Evolutionary conservation across 2,797 vertebrate genomes (phyloP).

Genomic region (Cottoperca gobio): DNA sequence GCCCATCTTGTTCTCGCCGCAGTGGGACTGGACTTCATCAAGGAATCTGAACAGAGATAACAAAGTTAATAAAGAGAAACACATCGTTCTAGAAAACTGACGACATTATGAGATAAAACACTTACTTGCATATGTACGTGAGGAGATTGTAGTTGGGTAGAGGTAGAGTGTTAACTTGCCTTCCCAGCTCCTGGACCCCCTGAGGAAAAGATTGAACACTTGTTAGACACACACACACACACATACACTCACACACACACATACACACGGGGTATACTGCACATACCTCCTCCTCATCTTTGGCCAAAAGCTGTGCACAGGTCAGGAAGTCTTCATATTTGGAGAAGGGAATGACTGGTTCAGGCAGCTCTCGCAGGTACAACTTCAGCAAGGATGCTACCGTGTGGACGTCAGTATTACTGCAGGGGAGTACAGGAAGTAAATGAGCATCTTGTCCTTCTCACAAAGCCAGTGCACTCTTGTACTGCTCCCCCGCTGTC

Average conservation of each 20-base stretch:
- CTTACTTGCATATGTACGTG: conserved; percentile 98
- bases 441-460: no score
- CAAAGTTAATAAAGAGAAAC: not conserved
- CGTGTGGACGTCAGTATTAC: conserved; percentile 96
- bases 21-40: conserved; percentile 96
- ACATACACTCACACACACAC: not conserved
- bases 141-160: conserved; percentile 96
- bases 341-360: conserved; percentile 95
- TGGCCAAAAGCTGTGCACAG: conserved; percentile 94
- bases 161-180: conserved; percentile 92
- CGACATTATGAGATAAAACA: conserved; percentile 10
- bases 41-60: conserved; percentile 88
- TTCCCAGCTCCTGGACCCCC: conserved; percentile 93
- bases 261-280: not conserved
- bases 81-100: not conserved
- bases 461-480: no score
- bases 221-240: not conserved
- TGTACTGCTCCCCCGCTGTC: not conserved
- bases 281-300: conserved; percentile 94
- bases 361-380: conserved; percentile 95
- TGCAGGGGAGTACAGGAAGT: conserved; percentile 61
- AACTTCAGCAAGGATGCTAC: conserved; percentile 96
- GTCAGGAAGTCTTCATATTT: conserved; percentile 96
- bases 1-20: conserved; percentile 95
- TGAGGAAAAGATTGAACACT: conserved; percentile 62